These are phyloP conservation scores for Drosophila pseudotakahashii DNA, from an alignment of 2,888 invertebrate species.

Conservation along the genomic window DNA sequence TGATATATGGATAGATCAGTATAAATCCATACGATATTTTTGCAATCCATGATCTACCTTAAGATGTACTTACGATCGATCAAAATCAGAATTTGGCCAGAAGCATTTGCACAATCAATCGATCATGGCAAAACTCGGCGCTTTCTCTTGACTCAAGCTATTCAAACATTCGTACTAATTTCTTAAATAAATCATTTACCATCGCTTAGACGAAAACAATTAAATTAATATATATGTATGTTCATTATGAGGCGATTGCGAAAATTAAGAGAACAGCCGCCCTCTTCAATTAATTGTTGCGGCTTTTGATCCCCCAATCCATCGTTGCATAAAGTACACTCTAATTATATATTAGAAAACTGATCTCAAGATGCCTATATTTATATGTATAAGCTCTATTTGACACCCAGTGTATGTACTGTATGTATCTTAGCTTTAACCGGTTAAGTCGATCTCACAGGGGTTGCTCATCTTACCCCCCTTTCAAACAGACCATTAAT, in stretches of 20 bases:
- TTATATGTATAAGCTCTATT: no score
- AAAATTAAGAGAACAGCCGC: neutral
- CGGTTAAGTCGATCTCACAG: neutral
- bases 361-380: neutral
- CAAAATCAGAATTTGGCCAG: neutral
- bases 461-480: neutral
- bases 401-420: no score
- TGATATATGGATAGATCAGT: neutral
- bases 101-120: neutral
- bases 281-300: constrained; percentile 22
- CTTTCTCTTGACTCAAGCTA: neutral
- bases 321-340: neutral
- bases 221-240: neutral
- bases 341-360: neutral
- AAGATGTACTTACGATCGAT: constrained; percentile 6
- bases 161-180: neutral
- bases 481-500: neutral
- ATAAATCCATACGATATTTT: neutral
- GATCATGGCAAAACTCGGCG: neutral
- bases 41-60: constrained; percentile 23
- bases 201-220: neutral
- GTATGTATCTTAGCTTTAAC: neutral
- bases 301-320: constrained; percentile 29
- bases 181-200: neutral
- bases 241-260: no score